Conservation (phyloP, 37 sponge, comb jelly and placozoan genomes). For the Hormiphora californensis region DNA sequence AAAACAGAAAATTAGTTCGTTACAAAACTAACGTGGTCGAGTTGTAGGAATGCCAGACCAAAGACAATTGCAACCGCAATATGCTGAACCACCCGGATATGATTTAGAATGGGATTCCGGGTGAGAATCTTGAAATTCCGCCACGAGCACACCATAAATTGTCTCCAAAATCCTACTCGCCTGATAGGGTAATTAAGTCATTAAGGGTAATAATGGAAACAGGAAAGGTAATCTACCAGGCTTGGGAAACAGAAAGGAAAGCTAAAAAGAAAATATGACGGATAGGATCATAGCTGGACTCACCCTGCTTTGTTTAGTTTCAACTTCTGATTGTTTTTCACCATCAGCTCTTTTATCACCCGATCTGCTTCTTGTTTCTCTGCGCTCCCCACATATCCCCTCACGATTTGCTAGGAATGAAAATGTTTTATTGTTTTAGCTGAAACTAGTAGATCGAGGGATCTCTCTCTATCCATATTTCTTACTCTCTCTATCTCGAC, state of each 20-base stretch:
- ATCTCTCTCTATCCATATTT: no score
- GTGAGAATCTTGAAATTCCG: background rate
- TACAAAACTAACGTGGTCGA: background rate
- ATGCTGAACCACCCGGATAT: background rate
- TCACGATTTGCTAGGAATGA: background rate
- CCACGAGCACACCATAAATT: background rate
- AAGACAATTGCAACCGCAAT: background rate
- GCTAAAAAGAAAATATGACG: no score
- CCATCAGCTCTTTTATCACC: background rate
- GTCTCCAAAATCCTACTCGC: background rate
- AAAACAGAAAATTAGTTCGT: no score
- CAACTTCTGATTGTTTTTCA: background rate
- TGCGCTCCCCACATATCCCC: background rate
- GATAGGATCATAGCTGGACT: no score
- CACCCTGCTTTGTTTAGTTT: no score
- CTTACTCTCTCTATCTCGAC: no score
- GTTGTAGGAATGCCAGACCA: conserved; percentile 9
- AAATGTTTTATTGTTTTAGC: no score
- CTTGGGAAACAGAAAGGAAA: no score
- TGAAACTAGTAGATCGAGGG: no score
- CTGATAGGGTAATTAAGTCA: no score
- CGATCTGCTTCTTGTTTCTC: background rate
- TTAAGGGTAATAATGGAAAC: no score
- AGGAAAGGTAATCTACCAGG: no score
- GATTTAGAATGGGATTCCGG: conserved; percentile 15